Evolutionary conservation across 2,888 invertebrate species (phyloP).

Genomic region (Tromatobia lineatoria): DNA sequence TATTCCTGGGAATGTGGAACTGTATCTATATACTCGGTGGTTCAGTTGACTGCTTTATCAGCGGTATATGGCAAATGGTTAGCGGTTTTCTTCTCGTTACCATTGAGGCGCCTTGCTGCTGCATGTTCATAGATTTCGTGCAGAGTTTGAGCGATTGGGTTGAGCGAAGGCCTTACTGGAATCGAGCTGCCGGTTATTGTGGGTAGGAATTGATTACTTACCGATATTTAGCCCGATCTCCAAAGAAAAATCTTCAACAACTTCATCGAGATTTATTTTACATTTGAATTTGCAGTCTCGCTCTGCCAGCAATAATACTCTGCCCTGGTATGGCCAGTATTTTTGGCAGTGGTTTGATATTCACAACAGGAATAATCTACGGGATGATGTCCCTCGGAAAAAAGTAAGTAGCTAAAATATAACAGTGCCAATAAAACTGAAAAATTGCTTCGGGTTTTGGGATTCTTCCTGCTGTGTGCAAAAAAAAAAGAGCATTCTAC

Average conservation of each 20-base stretch:
- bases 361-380: constrained; percentile 95
- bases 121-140: constrained; percentile 98
- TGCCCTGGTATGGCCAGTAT: constrained; percentile 92
- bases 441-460: constrained; percentile 64
- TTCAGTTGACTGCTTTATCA: constrained; percentile 89
- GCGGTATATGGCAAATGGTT: constrained; percentile 95
- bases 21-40: constrained; percentile 89
- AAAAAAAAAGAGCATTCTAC: background rate
- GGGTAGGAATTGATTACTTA: constrained; percentile 88
- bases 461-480: constrained; percentile 14
- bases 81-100: constrained; percentile 95
- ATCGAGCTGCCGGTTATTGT: constrained; percentile 94
- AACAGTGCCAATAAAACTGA: constrained; percentile 14
- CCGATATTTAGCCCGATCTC: background rate
- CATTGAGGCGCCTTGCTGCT: constrained; percentile 98
- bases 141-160: constrained; percentile 94
- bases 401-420: constrained; percentile 90
- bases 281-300: constrained; percentile 87
- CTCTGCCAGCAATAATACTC: constrained; percentile 93
- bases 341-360: constrained; percentile 95
- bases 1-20: constrained; percentile 93
- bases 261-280: constrained; percentile 10
- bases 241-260: background rate
- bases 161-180: constrained; percentile 95
- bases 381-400: constrained; percentile 98